phyloP scores from a whole-genome alignment of 2,113 vertebrate genomes.

The Condylura cristata region DNA sequence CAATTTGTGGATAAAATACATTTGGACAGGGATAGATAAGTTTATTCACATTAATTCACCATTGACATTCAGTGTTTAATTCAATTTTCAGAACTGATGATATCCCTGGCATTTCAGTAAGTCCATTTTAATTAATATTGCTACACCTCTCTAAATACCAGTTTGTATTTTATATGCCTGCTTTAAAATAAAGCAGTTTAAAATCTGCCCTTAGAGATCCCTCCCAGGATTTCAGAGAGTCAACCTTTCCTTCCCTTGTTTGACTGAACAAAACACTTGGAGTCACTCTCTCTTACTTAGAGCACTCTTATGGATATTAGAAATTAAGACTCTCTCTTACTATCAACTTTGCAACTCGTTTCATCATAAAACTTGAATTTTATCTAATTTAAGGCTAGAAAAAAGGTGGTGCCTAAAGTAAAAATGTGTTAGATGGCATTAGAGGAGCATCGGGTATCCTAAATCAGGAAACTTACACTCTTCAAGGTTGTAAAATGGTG shows the following conservation, averaged over 20 bases:
- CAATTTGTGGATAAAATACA: conserved; percentile 64
- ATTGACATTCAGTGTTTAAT: conserved; percentile 69
- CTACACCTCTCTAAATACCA: conserved; percentile 66
- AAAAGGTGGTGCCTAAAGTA: background rate
- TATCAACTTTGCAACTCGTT: background rate
- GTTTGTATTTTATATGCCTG: conserved; percentile 55
- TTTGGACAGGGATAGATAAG: conserved; percentile 63
- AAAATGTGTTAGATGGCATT: background rate
- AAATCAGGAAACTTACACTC: background rate
- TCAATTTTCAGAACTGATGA: conserved; percentile 70
- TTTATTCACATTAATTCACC: conserved; percentile 70
- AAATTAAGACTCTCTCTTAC: conserved; percentile 17
- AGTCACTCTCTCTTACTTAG: background rate
- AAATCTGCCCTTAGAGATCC: conserved; percentile 15
- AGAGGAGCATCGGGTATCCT: background rate
- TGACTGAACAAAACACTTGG: background rate
- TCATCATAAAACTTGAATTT: conserved; percentile 35
- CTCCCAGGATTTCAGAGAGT: conserved; percentile 51
- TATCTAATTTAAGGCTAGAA: background rate
- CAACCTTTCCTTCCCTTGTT: conserved; percentile 22
- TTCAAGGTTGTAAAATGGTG: background rate
- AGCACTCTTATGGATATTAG: background rate
- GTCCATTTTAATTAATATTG: conserved; percentile 72
- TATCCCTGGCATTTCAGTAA: conserved; percentile 71
- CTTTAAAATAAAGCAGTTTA: conserved; percentile 63